These are phyloP conservation scores for Ophioninae sp. DNA, from an alignment of 2,888 invertebrate species.

Conservation along the genomic window DNA sequence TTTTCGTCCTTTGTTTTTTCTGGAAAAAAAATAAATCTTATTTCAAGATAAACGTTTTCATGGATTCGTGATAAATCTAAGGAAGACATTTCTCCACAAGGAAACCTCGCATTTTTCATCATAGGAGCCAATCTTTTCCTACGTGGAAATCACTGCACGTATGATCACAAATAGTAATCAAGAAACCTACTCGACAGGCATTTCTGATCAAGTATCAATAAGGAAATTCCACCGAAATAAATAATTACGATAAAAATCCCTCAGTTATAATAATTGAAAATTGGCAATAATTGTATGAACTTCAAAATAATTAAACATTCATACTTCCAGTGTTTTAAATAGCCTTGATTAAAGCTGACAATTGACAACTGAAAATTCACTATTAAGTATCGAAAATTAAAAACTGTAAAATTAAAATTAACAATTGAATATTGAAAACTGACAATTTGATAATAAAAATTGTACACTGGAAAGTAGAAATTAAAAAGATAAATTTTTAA, in stretches of 20 bases:
- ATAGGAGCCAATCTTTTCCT: background rate
- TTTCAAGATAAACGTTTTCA: background rate
- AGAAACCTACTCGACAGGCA: background rate
- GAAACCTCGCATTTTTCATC: background rate
- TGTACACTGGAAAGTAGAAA: too few species aligned
- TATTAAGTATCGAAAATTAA: background rate
- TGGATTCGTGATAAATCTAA: background rate
- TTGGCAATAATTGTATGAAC: too few species aligned
- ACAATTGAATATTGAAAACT: too few species aligned
- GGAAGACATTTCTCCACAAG: background rate
- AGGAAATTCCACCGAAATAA: background rate
- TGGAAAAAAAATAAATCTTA: background rate
- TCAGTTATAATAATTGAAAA: too few species aligned
- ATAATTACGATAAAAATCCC: slow-evolving; percentile 14
- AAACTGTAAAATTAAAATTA: too few species aligned
- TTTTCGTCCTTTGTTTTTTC: background rate
- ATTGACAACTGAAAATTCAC: background rate
- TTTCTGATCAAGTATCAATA: background rate
- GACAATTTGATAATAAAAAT: too few species aligned
- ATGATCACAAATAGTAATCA: background rate
- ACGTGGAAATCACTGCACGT: background rate
- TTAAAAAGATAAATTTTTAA: too few species aligned
- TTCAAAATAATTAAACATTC: background rate
- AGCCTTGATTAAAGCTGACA: background rate
- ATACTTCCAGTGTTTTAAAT: background rate